A percentile compares a stretch with the other conserved stretches of the same genome.
Conservation (phyloP, 2,113 vertebrate genomes). For the Amazona vittata region DNA sequence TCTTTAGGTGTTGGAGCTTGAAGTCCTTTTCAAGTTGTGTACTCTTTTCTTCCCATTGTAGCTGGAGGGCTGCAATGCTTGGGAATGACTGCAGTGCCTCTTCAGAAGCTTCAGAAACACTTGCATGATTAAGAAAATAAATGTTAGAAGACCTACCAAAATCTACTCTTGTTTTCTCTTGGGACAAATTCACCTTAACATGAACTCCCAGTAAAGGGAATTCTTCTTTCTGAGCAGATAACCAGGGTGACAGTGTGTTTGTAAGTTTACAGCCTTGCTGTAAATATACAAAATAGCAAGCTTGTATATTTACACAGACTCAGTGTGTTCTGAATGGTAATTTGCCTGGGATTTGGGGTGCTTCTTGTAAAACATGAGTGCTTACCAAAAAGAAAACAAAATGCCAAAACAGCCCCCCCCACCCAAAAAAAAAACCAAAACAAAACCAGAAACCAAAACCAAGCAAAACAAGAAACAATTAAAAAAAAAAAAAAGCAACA, state of each 20-base stretch:
- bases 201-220: neutral
- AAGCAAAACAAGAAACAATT: neutral
- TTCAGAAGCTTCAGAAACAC: neutral
- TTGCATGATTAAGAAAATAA: neutral
- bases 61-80: neutral
- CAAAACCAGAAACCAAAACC: no score
- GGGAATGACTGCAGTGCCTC: neutral
- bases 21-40: neutral
- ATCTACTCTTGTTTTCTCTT: neutral
- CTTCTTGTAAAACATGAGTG: neutral
- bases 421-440: neutral
- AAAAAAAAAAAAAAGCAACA: no score
- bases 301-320: accelerated
- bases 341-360: neutral
- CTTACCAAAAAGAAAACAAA: neutral
- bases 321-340: neutral
- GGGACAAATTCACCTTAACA: neutral
- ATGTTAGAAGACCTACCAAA: neutral
- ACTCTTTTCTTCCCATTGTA: neutral
- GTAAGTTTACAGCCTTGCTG: neutral
- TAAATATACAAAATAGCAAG: neutral
- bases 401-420: neutral
- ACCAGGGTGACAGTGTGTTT: neutral
- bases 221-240: neutral
- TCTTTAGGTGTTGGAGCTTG: neutral